These are phyloP conservation scores for Plagodis pulveraria DNA, from an alignment of 2,888 invertebrate genomes.

Conservation along the genomic window DNA sequence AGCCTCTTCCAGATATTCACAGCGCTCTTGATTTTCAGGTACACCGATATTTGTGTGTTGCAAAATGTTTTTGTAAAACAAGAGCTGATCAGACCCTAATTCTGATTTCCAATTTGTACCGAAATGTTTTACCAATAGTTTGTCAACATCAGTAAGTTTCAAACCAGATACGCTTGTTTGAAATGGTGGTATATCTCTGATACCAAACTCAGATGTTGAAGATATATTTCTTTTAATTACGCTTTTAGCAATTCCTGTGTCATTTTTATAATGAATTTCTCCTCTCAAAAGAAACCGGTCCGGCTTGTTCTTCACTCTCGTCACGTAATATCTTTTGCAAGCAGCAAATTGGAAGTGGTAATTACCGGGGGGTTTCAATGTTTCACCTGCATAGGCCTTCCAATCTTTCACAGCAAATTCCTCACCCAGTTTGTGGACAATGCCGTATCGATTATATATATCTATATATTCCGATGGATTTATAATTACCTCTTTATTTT, in stretches of 20 bases:
- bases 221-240: conserved; percentile 2
- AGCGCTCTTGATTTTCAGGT: too few species aligned
- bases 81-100: too few species aligned
- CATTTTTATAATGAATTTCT: conserved; percentile 2
- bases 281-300: conserved; percentile 4
- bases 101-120: too few species aligned
- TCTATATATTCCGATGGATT: background rate
- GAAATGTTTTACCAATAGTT: too few species aligned
- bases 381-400: background rate
- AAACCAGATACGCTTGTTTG: background rate
- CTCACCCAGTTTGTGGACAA: background rate
- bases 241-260: background rate
- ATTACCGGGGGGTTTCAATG: conserved; percentile 7
- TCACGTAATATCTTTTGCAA: conserved; percentile 4
- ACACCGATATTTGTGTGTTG: too few species aligned
- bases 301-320: conserved; percentile 8
- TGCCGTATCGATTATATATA: background rate
- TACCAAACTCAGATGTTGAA: conserved; percentile 1
- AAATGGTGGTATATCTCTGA: conserved; percentile 4
- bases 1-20: too few species aligned
- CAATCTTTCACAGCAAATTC: background rate
- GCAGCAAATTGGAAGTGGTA: conserved; percentile 1
- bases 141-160: conserved; percentile 1
- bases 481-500: background rate
- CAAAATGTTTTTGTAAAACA: conserved; percentile 3